Evolutionary conservation across 2,888 invertebrate genomes (phyloP).

Genomic region (Lordiphosa fenestrarum): DNA sequence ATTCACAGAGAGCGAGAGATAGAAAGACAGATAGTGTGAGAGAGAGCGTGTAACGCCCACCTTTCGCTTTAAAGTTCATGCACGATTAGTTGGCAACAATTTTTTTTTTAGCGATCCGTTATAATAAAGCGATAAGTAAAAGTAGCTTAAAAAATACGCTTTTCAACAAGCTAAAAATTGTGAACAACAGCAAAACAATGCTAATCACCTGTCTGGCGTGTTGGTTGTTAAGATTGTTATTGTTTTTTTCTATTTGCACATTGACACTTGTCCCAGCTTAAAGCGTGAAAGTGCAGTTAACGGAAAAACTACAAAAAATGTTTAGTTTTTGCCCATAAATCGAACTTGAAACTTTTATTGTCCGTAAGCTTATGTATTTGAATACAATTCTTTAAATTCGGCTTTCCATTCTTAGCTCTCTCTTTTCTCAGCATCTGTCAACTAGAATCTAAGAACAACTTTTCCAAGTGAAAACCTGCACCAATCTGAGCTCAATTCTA

Average conservation of each 20-base stretch:
- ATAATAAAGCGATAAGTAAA: constrained; percentile 74
- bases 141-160: constrained; percentile 58
- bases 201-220: constrained; percentile 49
- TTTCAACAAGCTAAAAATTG: constrained; percentile 38
- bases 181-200: constrained; percentile 35
- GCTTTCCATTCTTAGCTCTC: constrained; percentile 18
- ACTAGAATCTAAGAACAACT: constrained; percentile 1
- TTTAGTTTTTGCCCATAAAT: constrained; percentile 65
- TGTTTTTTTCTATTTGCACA: constrained; percentile 39
- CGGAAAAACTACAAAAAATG: constrained; percentile 36
- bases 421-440: constrained; percentile 14
- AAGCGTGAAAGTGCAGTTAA: constrained; percentile 56
- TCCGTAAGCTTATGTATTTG: constrained; percentile 21
- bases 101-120: constrained; percentile 47
- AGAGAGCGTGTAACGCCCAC: constrained; percentile 45
- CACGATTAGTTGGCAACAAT: constrained; percentile 65
- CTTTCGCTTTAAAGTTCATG: constrained; percentile 67
- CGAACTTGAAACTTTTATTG: too few relatives aligned
- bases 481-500: constrained; percentile 26
- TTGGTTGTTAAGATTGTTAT: constrained; percentile 30
- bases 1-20: too few relatives aligned
- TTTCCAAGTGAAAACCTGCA: constrained; percentile 48
- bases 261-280: constrained; percentile 49
- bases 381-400: constrained; percentile 30
- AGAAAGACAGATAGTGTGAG: not conserved